Percentiles rank a stretch among this genome's conserved stretches.
Evolutionary conservation across 2,797 vertebrate species (phyloP).

Genomic region (Cynopterus sphinx): DNA sequence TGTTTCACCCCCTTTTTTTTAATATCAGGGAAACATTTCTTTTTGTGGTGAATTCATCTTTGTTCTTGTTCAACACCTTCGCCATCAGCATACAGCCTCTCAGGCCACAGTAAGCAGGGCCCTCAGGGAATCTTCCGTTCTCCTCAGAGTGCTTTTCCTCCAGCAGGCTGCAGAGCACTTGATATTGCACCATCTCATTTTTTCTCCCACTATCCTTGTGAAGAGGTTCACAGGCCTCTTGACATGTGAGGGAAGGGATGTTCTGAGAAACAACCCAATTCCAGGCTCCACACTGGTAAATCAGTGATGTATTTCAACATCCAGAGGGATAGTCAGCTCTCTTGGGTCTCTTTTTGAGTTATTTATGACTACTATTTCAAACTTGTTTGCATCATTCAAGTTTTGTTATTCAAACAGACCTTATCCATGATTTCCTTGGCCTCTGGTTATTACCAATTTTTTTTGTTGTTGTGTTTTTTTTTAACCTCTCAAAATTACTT

Average conservation of each 20-base stretch:
- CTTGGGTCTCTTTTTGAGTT: not conserved
- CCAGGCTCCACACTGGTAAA: not conserved
- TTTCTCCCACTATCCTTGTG: not conserved
- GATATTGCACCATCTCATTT: not conserved
- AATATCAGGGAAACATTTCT: not conserved
- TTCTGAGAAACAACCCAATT: not conserved
- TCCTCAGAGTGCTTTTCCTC: not conserved
- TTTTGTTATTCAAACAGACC: conserved; percentile 12
- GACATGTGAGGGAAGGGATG: not conserved
- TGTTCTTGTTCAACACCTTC: not conserved
- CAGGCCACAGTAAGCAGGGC: not conserved
- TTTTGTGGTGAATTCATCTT: not conserved
- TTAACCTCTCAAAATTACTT: not conserved
- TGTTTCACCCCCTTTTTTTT: not conserved
- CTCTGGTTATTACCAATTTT: not conserved
- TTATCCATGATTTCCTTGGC: not conserved
- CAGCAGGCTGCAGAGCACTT: not conserved
- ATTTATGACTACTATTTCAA: not conserved
- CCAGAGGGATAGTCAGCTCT: not conserved
- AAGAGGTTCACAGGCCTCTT: not conserved
- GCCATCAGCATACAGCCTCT: not conserved
- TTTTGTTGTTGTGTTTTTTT: not conserved
- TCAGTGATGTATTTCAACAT: not conserved
- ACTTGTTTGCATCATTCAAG: not conserved
- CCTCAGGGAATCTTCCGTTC: not conserved